Base-by-base conservation (phyloP, 1,140 invertebrate species). In the Nephotettix cincticeps region DNA sequence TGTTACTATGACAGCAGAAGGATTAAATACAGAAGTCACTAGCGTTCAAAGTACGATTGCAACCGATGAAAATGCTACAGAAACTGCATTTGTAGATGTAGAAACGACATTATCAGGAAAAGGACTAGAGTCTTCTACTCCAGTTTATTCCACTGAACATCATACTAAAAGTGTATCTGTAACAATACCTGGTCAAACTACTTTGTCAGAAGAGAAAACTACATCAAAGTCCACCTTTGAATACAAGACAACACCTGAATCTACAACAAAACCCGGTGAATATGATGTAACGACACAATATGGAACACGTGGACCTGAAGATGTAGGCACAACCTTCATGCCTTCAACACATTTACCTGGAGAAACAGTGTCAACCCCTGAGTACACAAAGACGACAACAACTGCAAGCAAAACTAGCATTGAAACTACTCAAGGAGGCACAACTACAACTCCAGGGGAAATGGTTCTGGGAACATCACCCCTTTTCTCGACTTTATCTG, bases 331-430 rank as follows among this genome's bases (percentile, higher is more conserved):
- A n/a, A n/a, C n/a, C n/a, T n/a, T n/a, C n/a, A n/a, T n/a, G n/a
- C 13, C 14, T 64, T 14, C 17, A 29, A 32, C 6, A 40, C 36
- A 40, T 9, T 17, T 40, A 40, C 6, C 14, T 9, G 29, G 27
- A 9, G 27, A 64, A 64, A 32, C 61, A 23, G 27, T 21, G 27
- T 40, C 58, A 71, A 66, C 45, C 47, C 45, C 30, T 54, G 43
- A 21, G 6, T 40, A 40, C 36, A 40, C 36, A 9, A 40, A 40
- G 36, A 40, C 36, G 17, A 40, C 6, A 6, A 40, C 6, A 17
- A 40, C 36, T 17, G 6, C 36, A 40, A 17, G 36, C 6, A 9
- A 40, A 6, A 6, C 36, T 40, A 9, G 6, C 6, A 40, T 40
- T 6, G 17, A 6, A 40, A 40, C 36, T 40, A 40, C 6, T 40